Percentiles rank a stretch among this genome's conserved stretches.
phyloP scores from a whole-genome alignment of 2,888 invertebrate genomes.

The Sepiola atlantica region DNA sequence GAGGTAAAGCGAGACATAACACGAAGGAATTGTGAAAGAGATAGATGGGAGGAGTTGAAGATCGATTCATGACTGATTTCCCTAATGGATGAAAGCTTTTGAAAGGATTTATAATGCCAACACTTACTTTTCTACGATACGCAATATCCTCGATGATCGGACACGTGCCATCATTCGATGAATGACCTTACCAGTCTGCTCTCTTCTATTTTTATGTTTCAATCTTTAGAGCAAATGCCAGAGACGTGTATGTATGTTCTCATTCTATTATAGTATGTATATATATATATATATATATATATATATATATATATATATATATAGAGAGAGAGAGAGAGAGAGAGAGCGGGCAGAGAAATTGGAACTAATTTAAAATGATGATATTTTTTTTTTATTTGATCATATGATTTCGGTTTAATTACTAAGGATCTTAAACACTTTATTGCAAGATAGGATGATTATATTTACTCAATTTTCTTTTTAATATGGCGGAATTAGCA shows the following conservation, averaged over 20 bases:
- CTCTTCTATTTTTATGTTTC: not conserved
- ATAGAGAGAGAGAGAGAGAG: no score
- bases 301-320: no score
- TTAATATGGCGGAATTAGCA: no score
- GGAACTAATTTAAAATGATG: not conserved
- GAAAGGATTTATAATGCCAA: not conserved
- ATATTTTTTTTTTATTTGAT: no score
- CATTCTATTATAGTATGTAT: no score
- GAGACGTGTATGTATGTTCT: not conserved
- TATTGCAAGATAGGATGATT: no score
- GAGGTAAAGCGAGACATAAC: not conserved
- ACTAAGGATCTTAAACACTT: no score
- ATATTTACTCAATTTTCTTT: no score
- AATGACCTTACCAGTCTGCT: not conserved
- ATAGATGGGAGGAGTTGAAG: not conserved
- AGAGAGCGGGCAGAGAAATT: no score
- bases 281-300: no score
- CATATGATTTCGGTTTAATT: no score
- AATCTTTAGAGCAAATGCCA: not conserved
- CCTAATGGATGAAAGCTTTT: slow-evolving; percentile 32
- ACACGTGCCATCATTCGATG: not conserved
- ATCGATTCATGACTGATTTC: not conserved
- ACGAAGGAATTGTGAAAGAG: not conserved
- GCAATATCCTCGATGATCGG: not conserved
- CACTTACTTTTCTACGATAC: not conserved